Conservation (phyloP, 1,140 invertebrate species). For the Lepidurus arcticus region DNA sequence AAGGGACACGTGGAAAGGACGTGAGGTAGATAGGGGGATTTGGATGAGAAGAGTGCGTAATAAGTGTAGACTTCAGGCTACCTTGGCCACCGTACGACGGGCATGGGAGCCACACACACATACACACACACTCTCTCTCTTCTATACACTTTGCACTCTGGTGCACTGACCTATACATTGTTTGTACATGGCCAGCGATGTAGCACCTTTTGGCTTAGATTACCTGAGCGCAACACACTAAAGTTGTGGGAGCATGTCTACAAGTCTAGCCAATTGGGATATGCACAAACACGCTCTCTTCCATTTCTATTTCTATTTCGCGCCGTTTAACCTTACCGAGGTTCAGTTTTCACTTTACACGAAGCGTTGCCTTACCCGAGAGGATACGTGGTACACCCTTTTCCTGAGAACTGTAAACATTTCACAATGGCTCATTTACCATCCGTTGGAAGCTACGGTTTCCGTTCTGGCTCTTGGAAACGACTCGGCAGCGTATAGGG, state of each 20-base stretch:
- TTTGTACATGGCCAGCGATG: background rate
- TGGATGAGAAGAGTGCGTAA: background rate
- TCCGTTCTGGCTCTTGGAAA: background rate
- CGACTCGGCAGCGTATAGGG: background rate
- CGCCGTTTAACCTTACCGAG: background rate
- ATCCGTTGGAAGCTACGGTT: conserved; percentile 10
- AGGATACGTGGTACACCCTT: background rate
- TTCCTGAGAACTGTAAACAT: background rate
- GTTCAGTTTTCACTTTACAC: background rate
- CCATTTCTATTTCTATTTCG: background rate
- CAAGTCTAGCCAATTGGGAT: background rate
- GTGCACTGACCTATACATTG: conserved; percentile 8
- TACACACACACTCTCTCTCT: background rate
- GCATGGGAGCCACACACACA: background rate
- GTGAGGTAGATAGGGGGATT: background rate
- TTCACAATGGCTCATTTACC: conserved; percentile 21
- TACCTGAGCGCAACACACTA: background rate
- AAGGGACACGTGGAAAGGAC: background rate
- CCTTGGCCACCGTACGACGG: background rate
- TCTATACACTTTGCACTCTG: background rate
- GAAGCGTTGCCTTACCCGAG: background rate
- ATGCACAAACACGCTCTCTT: conserved; percentile 15
- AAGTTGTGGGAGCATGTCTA: background rate
- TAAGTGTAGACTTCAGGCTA: background rate
- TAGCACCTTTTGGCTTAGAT: background rate